Base-by-base conservation (phyloP, 2,888 invertebrate species). In the Rambutsinella grinnellia region DNA sequence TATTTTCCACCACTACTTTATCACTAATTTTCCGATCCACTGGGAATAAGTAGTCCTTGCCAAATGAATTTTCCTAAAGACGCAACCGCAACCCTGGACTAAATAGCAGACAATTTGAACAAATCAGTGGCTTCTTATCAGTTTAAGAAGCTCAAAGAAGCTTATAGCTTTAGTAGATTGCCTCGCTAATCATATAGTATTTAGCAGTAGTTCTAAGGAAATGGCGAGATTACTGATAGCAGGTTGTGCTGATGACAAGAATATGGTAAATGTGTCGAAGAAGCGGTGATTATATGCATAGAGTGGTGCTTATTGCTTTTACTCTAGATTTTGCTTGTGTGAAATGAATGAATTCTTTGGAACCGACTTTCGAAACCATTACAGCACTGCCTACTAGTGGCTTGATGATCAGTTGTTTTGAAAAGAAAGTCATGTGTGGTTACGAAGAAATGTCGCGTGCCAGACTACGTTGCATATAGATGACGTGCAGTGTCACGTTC, bases 11-110 rank as follows among this genome's bases (percentile, higher is more conserved):
- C 56, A 68, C 36, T 68, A 75, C 67, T 68, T 57, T 24, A 75
- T 75, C 75, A 62, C 67, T 68, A 75, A 75, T 75, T 75, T 75
- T 75, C 67, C 75, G 75, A 75, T 60, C 75, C 75, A 44, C 75
- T 62, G 62, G 57, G 60, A 66, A 66, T 51, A 66, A 75, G 54
- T 56, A 57, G 75, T 47, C 75, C 67, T 67, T 75, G 75, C 75
- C 75, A 75, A 75, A 75, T 75, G 26, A 61, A 54, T 67, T 58
- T 66, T 57, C 5, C 36, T 36, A 8, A 36, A 36, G 13, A 36
- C 36, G 36, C 13, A 36, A 13, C 36, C 36, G 36, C 36, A 36
- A 13, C 36, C 13, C n/a, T n/a, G 36, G 6, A 36, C 36, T 36
- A 36, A 36, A 36, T 36, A 13, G 36, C 36, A 36, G n/a, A n/a